Evolutionary conservation across 2,888 invertebrate species (phyloP).

Genomic region (Drosophila hawaiiensis): DNA sequence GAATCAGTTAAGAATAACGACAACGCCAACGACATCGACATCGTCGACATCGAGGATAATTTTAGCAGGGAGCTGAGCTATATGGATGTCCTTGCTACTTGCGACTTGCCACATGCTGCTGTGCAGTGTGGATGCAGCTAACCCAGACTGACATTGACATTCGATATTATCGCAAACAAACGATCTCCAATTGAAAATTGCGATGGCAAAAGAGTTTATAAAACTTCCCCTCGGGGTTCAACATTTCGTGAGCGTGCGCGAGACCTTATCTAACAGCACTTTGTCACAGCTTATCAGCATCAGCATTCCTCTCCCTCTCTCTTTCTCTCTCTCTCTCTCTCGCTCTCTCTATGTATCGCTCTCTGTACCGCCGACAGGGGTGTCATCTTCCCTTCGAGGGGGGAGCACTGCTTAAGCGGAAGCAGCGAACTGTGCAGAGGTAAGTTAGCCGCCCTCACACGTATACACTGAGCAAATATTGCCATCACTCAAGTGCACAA

Average conservation of each 20-base stretch:
- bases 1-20: slow-evolving; percentile 66
- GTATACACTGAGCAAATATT: slow-evolving; percentile 27
- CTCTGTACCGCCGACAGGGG: neutral
- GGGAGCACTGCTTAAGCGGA: slow-evolving; percentile 2
- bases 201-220: slow-evolving; percentile 62
- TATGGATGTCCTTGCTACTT: slow-evolving; percentile 1
- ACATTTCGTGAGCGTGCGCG: slow-evolving; percentile 36
- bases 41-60: slow-evolving; percentile 31
- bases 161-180: slow-evolving; percentile 72
- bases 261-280: slow-evolving; percentile 66
- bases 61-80: slow-evolving; percentile 28
- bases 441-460: slow-evolving; percentile 41
- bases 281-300: slow-evolving; percentile 81
- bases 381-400: neutral
- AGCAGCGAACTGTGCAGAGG: slow-evolving; percentile 46
- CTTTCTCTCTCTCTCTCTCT: no score
- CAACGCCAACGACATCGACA: slow-evolving; percentile 27
- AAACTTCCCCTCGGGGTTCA: neutral
- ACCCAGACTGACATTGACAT: slow-evolving; percentile 73
- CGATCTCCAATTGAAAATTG: slow-evolving; percentile 77
- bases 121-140: slow-evolving; percentile 24
- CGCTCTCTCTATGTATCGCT: neutral
- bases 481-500: neutral
- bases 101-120: neutral
- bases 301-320: slow-evolving; percentile 5